Percentiles rank a stretch among this genome's conserved stretches.
Conservation (phyloP, 2,888 invertebrate species). For the Brenthis ino region DNA sequence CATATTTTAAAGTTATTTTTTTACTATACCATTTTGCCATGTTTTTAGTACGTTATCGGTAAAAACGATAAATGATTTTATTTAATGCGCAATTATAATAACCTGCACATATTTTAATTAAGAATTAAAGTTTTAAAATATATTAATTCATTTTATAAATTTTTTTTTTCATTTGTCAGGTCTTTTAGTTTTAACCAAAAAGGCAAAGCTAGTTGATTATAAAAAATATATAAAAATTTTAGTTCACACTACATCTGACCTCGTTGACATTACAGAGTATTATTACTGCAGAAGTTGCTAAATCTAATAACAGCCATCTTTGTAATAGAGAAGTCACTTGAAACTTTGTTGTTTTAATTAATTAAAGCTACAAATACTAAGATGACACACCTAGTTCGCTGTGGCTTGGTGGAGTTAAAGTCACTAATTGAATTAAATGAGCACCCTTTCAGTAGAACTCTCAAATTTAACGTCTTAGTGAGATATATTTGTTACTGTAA, state of each 20-base stretch:
- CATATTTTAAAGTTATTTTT: too few relatives aligned
- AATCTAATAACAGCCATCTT: constrained; percentile 49
- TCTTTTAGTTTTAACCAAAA: too few relatives aligned
- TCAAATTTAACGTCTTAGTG: constrained; percentile 18
- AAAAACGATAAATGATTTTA: too few relatives aligned
- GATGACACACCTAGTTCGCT: constrained; percentile 48
- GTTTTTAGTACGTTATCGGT: too few relatives aligned
- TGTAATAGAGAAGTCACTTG: constrained; percentile 51
- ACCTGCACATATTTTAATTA: too few relatives aligned
- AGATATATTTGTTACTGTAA: too few relatives aligned
- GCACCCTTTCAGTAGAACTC: constrained; percentile 18
- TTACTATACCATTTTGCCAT: too few relatives aligned
- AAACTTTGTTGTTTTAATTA: constrained; percentile 68
- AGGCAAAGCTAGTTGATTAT: too few relatives aligned
- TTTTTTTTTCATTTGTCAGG: neutral
- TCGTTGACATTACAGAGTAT: constrained; percentile 16
- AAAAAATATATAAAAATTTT: too few relatives aligned
- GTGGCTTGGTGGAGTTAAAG: constrained; percentile 19
- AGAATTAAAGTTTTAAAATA: too few relatives aligned
- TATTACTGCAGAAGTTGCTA: constrained; percentile 25
- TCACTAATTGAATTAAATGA: constrained; percentile 36
- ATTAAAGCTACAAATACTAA: constrained; percentile 53
- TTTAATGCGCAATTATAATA: too few relatives aligned
- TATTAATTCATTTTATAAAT: neutral
- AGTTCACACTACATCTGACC: constrained; percentile 2